Base-by-base conservation (phyloP, 2,888 invertebrate genomes). In the Oligia latruncula region DNA sequence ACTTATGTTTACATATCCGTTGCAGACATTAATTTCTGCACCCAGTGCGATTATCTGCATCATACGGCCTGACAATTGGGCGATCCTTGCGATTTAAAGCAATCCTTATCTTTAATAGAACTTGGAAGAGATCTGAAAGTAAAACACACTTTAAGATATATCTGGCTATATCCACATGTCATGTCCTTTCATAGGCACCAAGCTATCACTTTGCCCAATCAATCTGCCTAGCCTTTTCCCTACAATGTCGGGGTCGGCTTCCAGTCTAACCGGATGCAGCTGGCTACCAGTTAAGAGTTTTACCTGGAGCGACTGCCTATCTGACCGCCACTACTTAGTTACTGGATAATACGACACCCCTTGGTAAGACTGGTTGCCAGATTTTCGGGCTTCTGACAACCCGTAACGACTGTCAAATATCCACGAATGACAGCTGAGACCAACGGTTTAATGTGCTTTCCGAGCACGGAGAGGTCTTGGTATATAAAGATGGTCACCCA, bases 1-100 rank as follows among this genome's bases (percentile, higher is more conserved):
- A 65, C 49, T 65, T 74, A 23, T 62, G 52, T 82, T 77, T 58
- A 85, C 58, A 58, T 74, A 77, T 62, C 20, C 71, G 55, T 58
- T 66, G 8, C 62, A 40, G 71, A 58, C 43, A 55, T 71, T 81
- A 20, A 81, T 78, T 74, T 40, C 58, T 64, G 40, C 15, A 71
- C 1, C 49, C 9, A 9, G 62, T 35, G 15, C n/a, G 9, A 71
- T 79, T n/a, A 29, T 15, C 23, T 62, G 52, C 43, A 67, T 62
- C 35, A n/a, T 40, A 46, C 1, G 15, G 52, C 11, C 40, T 40
- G 6, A 52, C 1, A 6, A 46, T 4, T 43, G 11, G 29, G 4
- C 43, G 40, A 29, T 52, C 23, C 17, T 23, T 52, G 15, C 1
- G 5, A 52, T 67, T 82, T 0, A 60, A 67, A 55, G 20, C 1